Evolutionary conservation across 2,113 vertebrate species (phyloP), one percentile per base, ranked within the genome.

Genomic region (Triplophysa siluroides): DNA sequence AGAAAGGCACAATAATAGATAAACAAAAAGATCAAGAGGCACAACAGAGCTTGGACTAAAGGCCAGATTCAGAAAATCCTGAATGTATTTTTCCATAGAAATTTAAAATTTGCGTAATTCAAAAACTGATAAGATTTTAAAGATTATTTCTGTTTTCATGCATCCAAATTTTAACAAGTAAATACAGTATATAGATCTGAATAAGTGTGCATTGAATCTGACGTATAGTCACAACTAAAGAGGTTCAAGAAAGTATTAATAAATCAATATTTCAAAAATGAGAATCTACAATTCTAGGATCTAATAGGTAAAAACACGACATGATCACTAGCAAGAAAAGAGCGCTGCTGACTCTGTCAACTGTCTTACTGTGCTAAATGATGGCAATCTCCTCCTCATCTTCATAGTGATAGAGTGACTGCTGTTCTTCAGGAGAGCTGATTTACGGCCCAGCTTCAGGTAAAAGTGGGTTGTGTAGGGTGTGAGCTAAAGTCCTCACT

Each of bases 401-500:
- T 92, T 93, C 89, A 98, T 87, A 19, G 83, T 91, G 41, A 98
- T 78, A 1, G 83, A 2, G 1, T 97, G 96, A 3, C 84, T 85
- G 7, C 91, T 84, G 0, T 78, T 94, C 86, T 91, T 94, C 72
- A 99, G 91, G 75, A 97, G 92, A 52, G 84, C 71, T n/a, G 96
- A 95, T 91, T 93, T 98, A 0, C 92, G 92, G 62, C 97, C 98
- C 73, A 88, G 86, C 85, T 97, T 98, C 87, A 98, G 60, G 85
- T 99, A 99, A 16, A 95, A 96, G 88, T 97, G 94, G 9, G 98
- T 99, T 24, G 95, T 94, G 56, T 95, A 99, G 0, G 98, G 96
- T 0, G 97, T 99, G 87, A 98, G 89, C 97, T 99, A 92, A 97
- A 98, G 81, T 99, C 97, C 91, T 97, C 96, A 82, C 97, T 99